Evolutionary conservation across 2,888 invertebrate species (phyloP), one percentile per base, ranked within the genome.

Genomic region (Lepidocyrtinus sp.): DNA sequence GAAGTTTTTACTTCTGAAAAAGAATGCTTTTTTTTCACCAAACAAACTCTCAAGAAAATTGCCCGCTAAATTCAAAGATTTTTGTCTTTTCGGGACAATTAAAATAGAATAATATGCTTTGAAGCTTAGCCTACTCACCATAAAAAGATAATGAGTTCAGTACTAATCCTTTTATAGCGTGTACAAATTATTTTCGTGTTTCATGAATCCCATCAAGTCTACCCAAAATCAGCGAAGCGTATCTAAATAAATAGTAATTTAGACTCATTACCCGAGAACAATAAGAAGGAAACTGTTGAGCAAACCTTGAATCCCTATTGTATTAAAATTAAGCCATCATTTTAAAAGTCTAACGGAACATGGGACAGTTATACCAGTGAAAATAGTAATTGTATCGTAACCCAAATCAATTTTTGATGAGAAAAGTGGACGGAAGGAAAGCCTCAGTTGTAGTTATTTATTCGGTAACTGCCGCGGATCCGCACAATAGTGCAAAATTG

Each of bases 261-360:
- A 55, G 55, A 55, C 55, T 55, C 55, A 55, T 55, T 55, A 55
- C 21, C 25, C 36, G 24, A 73, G 65, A 64, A 73, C 64, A 65
- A 64, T n/a, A n/a, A n/a, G n/a, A 55, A 65, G 65, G 63, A 73
- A 55, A 73, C 50, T 22, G 55, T 17, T 26, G 27, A 65, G 65
- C 63, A 27, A 65, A 27, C 55, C 55, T 55, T 55, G 3, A 55
- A 55, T 55, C 9, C n/a, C n/a, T n/a, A 55, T 55, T 55, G 3
- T 55, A 55, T 55, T 61, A 76, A 70, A 61, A 76, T 76, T 78
- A 78, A 78, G 78, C 63, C 78, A 78, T 78, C 75, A 75, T 75
- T 71, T 64, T 77, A 68, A 72, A 50, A 45, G 55, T 78, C 61
- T 27, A 68, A 65, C 67, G 78, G 73, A 78, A 71, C 55, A 55